These are phyloP conservation scores for Seladonia tumulorum DNA, from an alignment of 2,888 invertebrate genomes.

Conservation along the genomic window DNA sequence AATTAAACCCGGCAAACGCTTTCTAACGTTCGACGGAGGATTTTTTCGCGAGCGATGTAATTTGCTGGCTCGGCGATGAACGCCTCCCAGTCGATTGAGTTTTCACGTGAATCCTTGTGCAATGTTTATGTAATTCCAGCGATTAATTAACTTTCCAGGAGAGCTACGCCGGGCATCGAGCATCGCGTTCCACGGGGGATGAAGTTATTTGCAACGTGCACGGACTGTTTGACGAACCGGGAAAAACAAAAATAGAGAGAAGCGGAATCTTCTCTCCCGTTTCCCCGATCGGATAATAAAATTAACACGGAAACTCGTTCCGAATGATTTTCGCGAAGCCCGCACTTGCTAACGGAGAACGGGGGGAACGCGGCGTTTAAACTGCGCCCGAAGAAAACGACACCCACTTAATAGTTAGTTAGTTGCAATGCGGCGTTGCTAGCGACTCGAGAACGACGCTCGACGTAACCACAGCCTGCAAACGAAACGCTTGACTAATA, in stretches of 20 bases:
- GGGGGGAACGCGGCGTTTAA: not conserved
- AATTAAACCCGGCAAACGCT: not conserved
- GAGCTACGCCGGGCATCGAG: not conserved
- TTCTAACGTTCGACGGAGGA: conserved; percentile 1
- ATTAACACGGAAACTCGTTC: conserved; percentile 7
- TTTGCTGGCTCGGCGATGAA: not conserved
- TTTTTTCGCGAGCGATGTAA: not conserved
- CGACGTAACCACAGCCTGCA: conserved; percentile 11
- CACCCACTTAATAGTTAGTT: not conserved
- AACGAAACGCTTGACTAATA: conserved; percentile 15
- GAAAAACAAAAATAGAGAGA: not conserved
- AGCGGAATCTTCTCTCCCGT: not conserved
- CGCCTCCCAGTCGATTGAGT: conserved; percentile 17
- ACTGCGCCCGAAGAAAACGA: conserved; percentile 4
- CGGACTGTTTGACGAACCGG: not conserved
- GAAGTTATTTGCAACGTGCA: not conserved
- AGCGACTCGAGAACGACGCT: not conserved
- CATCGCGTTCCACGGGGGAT: not conserved
- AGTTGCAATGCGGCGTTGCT: not conserved
- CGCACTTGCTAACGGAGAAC: not conserved
- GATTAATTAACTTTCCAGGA: conserved; percentile 5
- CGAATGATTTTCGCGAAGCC: not conserved
- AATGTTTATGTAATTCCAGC: conserved; percentile 19
- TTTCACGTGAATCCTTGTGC: conserved; percentile 11
- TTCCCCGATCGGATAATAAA: not conserved